These are phyloP conservation scores for Melanotaenia parkinsoni DNA, from an alignment of 2,797 vertebrate genomes.

Conservation along the genomic window DNA sequence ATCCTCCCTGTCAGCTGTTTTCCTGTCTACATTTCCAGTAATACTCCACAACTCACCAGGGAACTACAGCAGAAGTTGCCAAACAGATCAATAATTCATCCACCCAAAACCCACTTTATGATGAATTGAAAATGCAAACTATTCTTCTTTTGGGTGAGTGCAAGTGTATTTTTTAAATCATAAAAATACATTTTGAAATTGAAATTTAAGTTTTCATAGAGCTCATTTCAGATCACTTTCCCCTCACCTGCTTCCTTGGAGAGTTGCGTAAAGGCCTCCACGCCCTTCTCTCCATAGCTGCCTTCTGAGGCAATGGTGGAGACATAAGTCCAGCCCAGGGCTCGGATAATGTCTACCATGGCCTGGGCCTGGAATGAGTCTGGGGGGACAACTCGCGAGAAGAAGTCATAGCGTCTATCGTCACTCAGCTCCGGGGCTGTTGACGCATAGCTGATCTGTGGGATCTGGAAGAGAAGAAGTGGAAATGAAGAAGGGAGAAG, in stretches of 20 bases:
- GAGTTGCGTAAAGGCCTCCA: slow-evolving; percentile 97
- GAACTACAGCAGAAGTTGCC: slow-evolving; percentile 51
- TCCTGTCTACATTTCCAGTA: slow-evolving; percentile 59
- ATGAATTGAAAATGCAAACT: slow-evolving; percentile 54
- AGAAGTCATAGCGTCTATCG: slow-evolving; percentile 97
- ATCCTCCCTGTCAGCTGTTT: slow-evolving; percentile 43
- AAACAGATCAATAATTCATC: slow-evolving; percentile 76
- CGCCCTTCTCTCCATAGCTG: slow-evolving; percentile 98
- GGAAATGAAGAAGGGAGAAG: slow-evolving; percentile 4
- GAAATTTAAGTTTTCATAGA: neutral
- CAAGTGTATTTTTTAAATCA: slow-evolving; percentile 31
- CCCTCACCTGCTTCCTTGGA: slow-evolving; percentile 94
- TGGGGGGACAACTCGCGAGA: slow-evolving; percentile 97
- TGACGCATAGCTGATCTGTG: slow-evolving; percentile 98
- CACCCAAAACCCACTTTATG: slow-evolving; percentile 51
- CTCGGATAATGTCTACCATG: slow-evolving; percentile 98
- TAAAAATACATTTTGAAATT: slow-evolving; percentile 7
- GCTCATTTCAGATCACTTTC: neutral
- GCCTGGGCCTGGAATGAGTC: slow-evolving; percentile 99
- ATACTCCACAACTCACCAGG: slow-evolving; percentile 53
- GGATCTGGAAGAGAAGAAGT: slow-evolving; percentile 86
- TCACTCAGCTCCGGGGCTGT: slow-evolving; percentile 98
- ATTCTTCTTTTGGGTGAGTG: slow-evolving; percentile 32
- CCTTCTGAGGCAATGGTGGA: slow-evolving; percentile 97
- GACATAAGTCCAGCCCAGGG: slow-evolving; percentile 97